Percentiles rank a stretch among this genome's conserved stretches.
These are phyloP conservation scores for Daboia siamensis DNA, from an alignment of 2,113 vertebrate genomes.

Conservation along the genomic window DNA sequence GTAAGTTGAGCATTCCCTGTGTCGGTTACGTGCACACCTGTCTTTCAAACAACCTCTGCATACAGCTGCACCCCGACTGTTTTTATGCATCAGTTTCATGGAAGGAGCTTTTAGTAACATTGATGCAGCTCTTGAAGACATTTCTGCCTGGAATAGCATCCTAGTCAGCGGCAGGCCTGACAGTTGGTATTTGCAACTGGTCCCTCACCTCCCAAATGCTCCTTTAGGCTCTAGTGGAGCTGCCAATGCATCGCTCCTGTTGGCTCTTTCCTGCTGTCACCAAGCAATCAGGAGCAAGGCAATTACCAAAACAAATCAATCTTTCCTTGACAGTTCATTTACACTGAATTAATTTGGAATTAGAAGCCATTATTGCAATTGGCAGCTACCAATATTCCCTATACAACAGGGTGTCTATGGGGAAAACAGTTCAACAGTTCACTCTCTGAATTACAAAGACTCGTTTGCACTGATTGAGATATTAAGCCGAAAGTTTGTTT, in stretches of 20 bases:
- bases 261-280: constrained; percentile 80
- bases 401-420: constrained; percentile 57
- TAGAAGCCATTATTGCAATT: constrained; percentile 86
- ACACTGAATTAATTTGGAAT: constrained; percentile 94
- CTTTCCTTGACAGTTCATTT: constrained; percentile 93
- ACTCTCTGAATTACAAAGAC: constrained; percentile 76
- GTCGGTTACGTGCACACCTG: neutral
- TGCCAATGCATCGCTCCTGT: constrained; percentile 71
- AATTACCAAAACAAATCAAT: constrained; percentile 86
- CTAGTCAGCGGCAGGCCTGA: constrained; percentile 73
- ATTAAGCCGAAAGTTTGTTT: constrained; percentile 66
- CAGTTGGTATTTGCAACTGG: constrained; percentile 70
- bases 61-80: neutral
- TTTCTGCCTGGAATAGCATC: constrained; percentile 52
- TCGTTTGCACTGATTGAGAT: constrained; percentile 71
- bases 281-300: constrained; percentile 77
- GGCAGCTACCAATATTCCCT: constrained; percentile 85
- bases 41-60: neutral
- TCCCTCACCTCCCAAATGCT: constrained; percentile 60
- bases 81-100: neutral
- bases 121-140: constrained; percentile 48
- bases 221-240: constrained; percentile 74
- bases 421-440: constrained; percentile 62
- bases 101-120: constrained; percentile 16
- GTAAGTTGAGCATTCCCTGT: neutral